phyloP scores from a whole-genome alignment of 1,140 invertebrate species.

The Matsumurasca onukii region DNA sequence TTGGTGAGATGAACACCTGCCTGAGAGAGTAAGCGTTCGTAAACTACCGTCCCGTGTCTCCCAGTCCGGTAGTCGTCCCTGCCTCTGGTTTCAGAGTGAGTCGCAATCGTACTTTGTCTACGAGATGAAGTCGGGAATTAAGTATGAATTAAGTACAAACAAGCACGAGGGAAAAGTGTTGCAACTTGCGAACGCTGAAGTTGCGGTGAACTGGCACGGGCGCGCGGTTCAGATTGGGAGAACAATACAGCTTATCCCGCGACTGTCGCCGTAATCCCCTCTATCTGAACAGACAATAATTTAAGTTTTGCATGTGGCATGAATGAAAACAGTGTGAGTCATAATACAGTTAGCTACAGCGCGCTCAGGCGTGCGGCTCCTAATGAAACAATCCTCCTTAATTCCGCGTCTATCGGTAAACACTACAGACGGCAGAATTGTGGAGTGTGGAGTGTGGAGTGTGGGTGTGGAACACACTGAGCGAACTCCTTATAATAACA shows the following conservation, averaged over 20 bases:
- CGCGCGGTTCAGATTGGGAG: too few species aligned
- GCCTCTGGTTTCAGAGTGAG: constrained; percentile 23
- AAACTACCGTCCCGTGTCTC: too few species aligned
- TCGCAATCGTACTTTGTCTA: background rate
- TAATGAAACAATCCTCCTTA: constrained; percentile 9
- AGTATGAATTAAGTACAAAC: too few species aligned
- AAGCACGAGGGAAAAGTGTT: too few species aligned
- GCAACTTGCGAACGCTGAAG: background rate
- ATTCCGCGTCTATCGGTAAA: constrained; percentile 11
- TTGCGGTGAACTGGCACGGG: too few species aligned
- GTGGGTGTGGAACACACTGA: too few species aligned
- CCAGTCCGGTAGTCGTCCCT: too few species aligned
- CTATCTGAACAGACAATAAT: constrained; percentile 16
- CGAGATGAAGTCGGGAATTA: too few species aligned
- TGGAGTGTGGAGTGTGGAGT: too few species aligned
- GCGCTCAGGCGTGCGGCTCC: background rate
- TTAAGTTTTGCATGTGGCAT: constrained; percentile 25
- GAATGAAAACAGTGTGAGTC: background rate
- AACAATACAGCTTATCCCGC: background rate
- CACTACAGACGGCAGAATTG: constrained; percentile 7
- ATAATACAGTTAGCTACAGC: background rate
- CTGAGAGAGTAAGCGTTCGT: too few species aligned
- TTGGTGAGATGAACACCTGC: too few species aligned
- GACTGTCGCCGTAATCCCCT: background rate
- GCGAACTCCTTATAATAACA: too few species aligned